These are phyloP conservation scores for Drosophila kuntzei DNA, from an alignment of 2,888 invertebrate genomes.

Conservation along the genomic window DNA sequence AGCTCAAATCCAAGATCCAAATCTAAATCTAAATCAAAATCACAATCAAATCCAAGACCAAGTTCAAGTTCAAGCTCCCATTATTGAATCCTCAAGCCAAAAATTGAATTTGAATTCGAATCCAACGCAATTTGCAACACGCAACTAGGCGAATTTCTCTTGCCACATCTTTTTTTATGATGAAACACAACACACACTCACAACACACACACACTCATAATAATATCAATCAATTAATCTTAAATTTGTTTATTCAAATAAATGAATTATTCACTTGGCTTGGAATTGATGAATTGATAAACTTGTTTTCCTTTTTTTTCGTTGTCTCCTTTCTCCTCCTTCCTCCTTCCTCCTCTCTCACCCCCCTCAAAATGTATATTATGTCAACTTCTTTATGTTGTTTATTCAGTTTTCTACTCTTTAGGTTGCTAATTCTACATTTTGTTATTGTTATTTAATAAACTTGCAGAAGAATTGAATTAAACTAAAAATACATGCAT, in stretches of 20 bases:
- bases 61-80: background rate
- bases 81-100: constrained; percentile 1
- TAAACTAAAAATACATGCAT: too few relatives aligned
- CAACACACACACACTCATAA: background rate
- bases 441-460: background rate
- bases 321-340: background rate
- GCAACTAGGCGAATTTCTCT: constrained; percentile 3
- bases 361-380: background rate
- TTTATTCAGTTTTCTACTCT: background rate
- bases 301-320: background rate
- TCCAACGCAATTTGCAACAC: constrained; percentile 6
- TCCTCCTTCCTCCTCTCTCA: background rate
- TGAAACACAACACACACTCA: background rate
- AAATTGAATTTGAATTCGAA: constrained; percentile 7
- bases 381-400: background rate
- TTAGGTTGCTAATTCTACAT: background rate
- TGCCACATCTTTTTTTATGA: background rate
- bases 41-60: background rate
- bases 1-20: constrained; percentile 1
- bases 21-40: background rate
- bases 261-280: constrained; percentile 8
- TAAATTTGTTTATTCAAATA: constrained; percentile 14
- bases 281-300: constrained; percentile 4
- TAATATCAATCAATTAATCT: background rate
- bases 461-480: constrained; percentile 3